phyloP scores from a whole-genome alignment of 2,113 vertebrate species.

The Ginglymostoma cirratum region DNA sequence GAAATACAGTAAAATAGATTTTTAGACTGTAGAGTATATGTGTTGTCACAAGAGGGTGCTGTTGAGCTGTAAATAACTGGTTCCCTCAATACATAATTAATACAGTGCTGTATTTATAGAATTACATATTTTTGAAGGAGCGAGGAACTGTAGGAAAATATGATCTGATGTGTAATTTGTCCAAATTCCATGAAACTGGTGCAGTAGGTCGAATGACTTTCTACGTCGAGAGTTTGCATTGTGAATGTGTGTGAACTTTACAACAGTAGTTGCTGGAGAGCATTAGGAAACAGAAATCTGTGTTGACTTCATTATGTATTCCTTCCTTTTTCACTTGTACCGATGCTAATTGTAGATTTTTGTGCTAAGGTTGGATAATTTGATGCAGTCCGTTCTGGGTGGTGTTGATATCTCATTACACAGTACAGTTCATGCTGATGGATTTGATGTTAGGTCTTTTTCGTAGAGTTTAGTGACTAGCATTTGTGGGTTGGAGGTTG shows the following conservation, averaged over 20 bases:
- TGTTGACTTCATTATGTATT: background rate
- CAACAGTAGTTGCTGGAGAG: background rate
- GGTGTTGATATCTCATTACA: background rate
- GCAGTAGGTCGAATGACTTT: background rate
- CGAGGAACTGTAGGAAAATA: background rate
- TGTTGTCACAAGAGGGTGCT: constrained; percentile 6
- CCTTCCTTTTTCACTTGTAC: background rate
- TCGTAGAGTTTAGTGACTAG: background rate
- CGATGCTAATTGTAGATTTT: background rate
- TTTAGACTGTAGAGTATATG: background rate
- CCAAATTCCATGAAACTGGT: background rate
- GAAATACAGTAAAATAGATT: background rate
- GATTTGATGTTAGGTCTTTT: background rate
- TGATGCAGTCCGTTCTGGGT: background rate
- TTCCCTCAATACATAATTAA: background rate
- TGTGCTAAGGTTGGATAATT: background rate
- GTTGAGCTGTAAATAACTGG: background rate
- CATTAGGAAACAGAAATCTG: background rate
- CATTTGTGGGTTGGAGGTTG: background rate
- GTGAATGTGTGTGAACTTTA: background rate
- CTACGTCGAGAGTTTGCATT: background rate
- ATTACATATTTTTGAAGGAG: background rate
- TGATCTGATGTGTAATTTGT: background rate
- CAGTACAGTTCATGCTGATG: no score
- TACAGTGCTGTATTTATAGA: background rate